Percentiles rank a stretch among this genome's conserved stretches.
Evolutionary conservation across 2,113 vertebrate genomes (phyloP).

Genomic region (Pluvianellus socialis): DNA sequence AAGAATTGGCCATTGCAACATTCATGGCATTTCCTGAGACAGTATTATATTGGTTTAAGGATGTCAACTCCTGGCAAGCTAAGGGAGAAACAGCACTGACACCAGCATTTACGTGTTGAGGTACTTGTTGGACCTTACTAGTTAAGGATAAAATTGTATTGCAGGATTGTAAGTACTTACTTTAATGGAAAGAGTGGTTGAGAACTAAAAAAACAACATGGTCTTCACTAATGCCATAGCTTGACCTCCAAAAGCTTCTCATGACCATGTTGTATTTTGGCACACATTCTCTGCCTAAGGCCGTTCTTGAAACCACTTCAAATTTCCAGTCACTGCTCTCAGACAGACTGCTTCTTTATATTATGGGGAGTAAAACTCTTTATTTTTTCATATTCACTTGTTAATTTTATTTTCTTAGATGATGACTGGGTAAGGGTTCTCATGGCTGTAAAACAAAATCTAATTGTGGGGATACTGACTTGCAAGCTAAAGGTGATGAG

Average conservation of each 20-base stretch:
- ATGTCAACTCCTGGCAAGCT: not conserved
- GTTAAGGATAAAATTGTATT: not conserved
- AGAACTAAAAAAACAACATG: not conserved
- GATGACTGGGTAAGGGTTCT: not conserved
- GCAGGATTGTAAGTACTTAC: not conserved
- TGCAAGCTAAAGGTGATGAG: not conserved
- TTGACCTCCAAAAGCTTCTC: not conserved
- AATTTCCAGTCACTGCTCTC: not conserved
- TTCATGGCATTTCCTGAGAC: not conserved
- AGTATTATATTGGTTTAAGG: not conserved
- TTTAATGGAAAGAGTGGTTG: not conserved
- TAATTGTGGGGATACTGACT: not conserved
- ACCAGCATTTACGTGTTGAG: not conserved
- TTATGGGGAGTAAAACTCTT: not conserved
- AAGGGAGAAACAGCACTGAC: not conserved
- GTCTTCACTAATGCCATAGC: not conserved
- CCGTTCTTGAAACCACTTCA: not conserved
- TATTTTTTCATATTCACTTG: not conserved
- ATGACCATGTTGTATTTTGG: not conserved
- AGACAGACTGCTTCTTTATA: not conserved
- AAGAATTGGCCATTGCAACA: not conserved
- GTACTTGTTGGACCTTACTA: not conserved
- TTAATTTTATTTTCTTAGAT: not conserved
- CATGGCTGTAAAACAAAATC: not conserved
- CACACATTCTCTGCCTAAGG: not conserved